Base-by-base conservation (phyloP, 2,113 vertebrate genomes). In the Aythya baeri region DNA sequence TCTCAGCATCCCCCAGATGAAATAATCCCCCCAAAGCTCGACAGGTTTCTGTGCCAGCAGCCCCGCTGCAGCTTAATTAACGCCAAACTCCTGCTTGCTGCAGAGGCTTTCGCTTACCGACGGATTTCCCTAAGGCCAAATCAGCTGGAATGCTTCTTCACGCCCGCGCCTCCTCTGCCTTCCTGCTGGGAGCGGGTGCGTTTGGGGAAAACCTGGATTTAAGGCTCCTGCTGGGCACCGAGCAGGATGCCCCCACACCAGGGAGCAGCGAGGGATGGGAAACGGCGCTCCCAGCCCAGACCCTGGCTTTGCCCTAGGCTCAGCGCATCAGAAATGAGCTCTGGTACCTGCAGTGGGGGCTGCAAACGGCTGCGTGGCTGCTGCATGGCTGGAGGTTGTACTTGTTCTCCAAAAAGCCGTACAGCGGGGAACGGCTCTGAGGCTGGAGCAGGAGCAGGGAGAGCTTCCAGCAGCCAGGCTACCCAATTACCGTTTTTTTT, bases 21-120 rank as follows among this genome's bases (percentile, higher is more conserved):
- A 95, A 83, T 58, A 73, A 86, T 70, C 65, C 73, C 71, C 91
- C 26, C 67, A 8, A 31, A 32, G 66, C 86, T 63, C 17, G 55
- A 73, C 57, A 67, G 74, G 66, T 89, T 89, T 89, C 92, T 4
- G 23, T 83, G 79, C 50, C 92, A 83, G 82, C 4, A 8, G 85
- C 71, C 62, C 43, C 4, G 16, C 29, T 93, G 93, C 75, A 76
- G 62, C 91, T 97, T 91, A 95, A 94, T 96, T 94, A 93, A 86
- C 79, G 82, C 29, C 12, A 91, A 93, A 59, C 58, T 58, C 26
- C 31, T 93, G 67, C 79, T 76, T 29, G 41, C 79, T 82, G 86
- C 55, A 63, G 81, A 89, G 84, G 32, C 46, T 83, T 88, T 81
- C 4, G 0, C 77, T 93, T 58, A 46, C 83, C 73, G 7, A 61